phyloP scores from a whole-genome alignment of 1,140 invertebrate species.

The Aphaenogaster floridana region DNA sequence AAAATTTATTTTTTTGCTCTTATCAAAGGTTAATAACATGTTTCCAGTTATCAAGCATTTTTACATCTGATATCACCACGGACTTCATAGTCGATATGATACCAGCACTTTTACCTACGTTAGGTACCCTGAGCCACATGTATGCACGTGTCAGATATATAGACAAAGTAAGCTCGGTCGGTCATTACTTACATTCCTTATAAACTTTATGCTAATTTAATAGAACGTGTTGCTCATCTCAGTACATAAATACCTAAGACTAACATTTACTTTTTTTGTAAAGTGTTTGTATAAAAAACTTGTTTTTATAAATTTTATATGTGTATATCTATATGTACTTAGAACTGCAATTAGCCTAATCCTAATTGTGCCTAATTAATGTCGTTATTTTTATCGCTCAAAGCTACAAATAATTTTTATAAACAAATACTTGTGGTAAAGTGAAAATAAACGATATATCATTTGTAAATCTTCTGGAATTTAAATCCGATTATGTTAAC shows the following conservation, averaged over 20 bases:
- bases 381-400: neutral
- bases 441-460: neutral
- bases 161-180: slow-evolving; percentile 26
- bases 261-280: neutral
- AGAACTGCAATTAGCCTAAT: neutral
- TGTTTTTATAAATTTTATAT: neutral
- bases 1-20: neutral
- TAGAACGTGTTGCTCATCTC: neutral
- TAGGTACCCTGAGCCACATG: neutral
- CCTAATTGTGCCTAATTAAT: neutral
- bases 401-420: slow-evolving; percentile 1
- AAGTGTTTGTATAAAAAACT: neutral
- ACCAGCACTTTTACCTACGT: neutral
- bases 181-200: neutral
- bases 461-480: neutral
- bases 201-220: slow-evolving; percentile 2
- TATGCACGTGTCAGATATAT: neutral
- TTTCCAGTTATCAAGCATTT: neutral
- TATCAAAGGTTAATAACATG: slow-evolving; percentile 9
- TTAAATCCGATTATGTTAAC: neutral
- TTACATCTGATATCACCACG: neutral
- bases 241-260: neutral
- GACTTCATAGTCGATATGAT: neutral
- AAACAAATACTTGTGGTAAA: neutral
- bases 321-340: neutral